A percentile compares a stretch with the other conserved stretches of the same genome.
phyloP scores from a whole-genome alignment of 1,140 invertebrate species.

The Caenorhabditis elegans region DNA sequence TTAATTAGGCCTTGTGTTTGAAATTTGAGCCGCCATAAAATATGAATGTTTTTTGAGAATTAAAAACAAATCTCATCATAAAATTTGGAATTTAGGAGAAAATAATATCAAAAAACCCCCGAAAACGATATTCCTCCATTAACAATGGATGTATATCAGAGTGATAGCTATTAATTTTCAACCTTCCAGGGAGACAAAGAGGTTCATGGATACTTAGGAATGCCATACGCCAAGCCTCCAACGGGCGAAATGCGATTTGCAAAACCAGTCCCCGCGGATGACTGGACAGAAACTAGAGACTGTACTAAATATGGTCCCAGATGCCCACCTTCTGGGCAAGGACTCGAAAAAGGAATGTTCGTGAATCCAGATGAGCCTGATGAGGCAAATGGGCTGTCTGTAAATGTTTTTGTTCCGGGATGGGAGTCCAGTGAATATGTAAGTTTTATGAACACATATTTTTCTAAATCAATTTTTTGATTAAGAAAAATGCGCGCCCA shows the following conservation, averaged over 20 bases:
- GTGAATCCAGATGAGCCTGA: not conserved
- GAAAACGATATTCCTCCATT: no score
- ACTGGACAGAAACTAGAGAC: constrained; percentile 34
- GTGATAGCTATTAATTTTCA: no score
- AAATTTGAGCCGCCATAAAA: no score
- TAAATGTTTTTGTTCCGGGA: constrained; percentile 16
- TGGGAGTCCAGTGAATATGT: not conserved
- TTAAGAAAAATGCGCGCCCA: constrained; percentile 66
- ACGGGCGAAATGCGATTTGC: constrained; percentile 58
- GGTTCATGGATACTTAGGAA: constrained; percentile 55
- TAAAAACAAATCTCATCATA: no score
- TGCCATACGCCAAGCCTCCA: constrained; percentile 64
- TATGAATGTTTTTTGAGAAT: no score
- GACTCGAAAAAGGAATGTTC: not conserved
- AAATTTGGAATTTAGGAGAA: no score
- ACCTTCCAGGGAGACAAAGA: constrained; percentile 40
- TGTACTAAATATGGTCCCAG: not conserved
- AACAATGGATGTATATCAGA: no score
- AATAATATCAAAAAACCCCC: no score
- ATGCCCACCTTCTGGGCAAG: not conserved
- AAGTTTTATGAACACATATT: not conserved
- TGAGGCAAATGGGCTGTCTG: not conserved
- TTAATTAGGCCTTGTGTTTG: no score
- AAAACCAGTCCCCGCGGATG: constrained; percentile 38
- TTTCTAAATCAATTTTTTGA: not conserved